Conservation (phyloP, 92 coral and sea anemone species). For the Plumapathes pennacea region DNA sequence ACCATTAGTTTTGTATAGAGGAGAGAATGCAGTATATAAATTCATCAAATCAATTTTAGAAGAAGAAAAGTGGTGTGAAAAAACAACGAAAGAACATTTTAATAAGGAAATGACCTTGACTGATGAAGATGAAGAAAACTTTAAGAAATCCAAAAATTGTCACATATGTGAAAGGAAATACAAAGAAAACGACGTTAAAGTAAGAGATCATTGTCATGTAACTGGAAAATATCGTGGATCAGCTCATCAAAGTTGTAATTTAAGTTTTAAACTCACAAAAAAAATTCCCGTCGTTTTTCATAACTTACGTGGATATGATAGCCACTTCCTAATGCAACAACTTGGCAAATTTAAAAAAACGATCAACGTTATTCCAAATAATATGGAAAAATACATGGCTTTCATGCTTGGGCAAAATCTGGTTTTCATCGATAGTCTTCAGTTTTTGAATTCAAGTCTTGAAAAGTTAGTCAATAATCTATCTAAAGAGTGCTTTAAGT, state of each 20-base stretch:
- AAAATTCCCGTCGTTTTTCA: constrained; percentile 15
- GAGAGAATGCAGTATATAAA: constrained; percentile 3
- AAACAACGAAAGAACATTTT: constrained; percentile 1
- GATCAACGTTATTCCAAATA: constrained; percentile 5
- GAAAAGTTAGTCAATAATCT: no score
- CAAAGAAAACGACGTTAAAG: background rate
- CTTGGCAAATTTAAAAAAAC: constrained; percentile 2
- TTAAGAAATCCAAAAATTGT: background rate
- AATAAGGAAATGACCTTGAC: constrained; percentile 4
- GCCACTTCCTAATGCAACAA: background rate
- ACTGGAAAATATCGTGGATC: constrained; percentile 11
- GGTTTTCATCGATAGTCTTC: no score
- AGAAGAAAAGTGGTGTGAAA: constrained; percentile 10
- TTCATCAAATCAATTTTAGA: constrained; percentile 15
- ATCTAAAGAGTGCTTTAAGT: no score
- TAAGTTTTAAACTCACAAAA: background rate
- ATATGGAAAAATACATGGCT: constrained; percentile 18
- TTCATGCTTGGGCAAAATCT: constrained; percentile 3
- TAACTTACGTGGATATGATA: constrained; percentile 1
- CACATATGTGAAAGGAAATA: constrained; percentile 1
- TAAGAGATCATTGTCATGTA: constrained; percentile 14
- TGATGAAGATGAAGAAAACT: background rate
- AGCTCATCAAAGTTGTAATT: constrained; percentile 29
- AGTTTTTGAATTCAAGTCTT: no score
- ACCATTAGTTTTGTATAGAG: background rate